Conservation (phyloP, 2,797 vertebrate species). For the Anguilla marmorata region DNA sequence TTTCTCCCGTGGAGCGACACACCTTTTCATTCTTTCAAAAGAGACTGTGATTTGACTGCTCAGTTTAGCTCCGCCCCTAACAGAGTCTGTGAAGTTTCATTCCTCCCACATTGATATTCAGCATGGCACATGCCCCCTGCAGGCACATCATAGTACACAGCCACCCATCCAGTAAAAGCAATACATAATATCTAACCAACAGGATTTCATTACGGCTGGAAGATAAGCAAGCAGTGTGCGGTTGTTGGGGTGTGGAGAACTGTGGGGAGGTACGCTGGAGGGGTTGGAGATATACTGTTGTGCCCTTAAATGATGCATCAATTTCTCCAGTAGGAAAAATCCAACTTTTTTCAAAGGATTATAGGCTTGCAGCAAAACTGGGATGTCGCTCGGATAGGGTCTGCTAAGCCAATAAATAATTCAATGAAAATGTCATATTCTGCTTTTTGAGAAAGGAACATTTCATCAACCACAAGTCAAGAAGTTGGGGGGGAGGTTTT, state of each 20-base stretch:
- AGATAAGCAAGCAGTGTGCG: neutral
- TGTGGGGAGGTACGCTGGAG: neutral
- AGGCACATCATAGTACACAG: neutral
- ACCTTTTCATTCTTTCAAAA: neutral
- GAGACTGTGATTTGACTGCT: neutral
- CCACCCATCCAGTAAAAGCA: neutral
- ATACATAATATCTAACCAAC: neutral
- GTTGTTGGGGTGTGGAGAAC: neutral
- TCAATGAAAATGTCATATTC: slow-evolving; percentile 14
- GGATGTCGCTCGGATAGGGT: slow-evolving; percentile 12
- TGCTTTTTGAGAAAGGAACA: neutral
- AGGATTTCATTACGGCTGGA: neutral
- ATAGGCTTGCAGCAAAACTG: neutral
- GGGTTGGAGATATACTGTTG: neutral
- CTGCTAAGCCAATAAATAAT: slow-evolving; percentile 24
- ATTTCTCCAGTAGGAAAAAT: slow-evolving; percentile 4
- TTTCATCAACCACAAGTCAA: slow-evolving; percentile 4
- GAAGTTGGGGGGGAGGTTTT: neutral
- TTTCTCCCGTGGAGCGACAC: neutral
- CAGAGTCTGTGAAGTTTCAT: neutral
- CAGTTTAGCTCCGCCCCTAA: neutral
- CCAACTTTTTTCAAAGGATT: neutral
- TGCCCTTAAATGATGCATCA: slow-evolving; percentile 22
- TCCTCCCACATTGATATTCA: neutral
- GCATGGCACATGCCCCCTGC: neutral